Percentiles rank a stretch among this genome's conserved stretches.
Evolutionary conservation across 1,140 invertebrate genomes (phyloP).

Genomic region (Venustaconcha ellipsiformis): DNA sequence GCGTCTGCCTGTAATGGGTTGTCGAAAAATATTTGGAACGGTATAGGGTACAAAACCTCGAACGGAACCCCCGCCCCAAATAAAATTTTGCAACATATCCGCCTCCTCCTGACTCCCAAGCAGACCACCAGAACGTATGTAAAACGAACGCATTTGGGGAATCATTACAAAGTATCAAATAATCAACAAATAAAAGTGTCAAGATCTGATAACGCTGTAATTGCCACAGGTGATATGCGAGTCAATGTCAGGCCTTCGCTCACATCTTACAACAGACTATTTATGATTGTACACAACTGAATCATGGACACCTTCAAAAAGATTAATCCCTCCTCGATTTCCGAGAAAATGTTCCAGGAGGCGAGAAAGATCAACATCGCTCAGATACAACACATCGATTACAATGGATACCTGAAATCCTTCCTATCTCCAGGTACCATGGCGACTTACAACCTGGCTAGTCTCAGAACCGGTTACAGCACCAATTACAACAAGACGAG

Average conservation of each 20-base stretch:
- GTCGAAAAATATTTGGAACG: too few species aligned
- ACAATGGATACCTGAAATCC: constrained; percentile 86
- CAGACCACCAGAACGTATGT: too few species aligned
- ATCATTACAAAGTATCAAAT: too few species aligned
- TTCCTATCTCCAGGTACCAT: constrained; percentile 79
- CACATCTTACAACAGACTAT: constrained; percentile 96
- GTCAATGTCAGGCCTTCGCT: constrained; percentile 89
- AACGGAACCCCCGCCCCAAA: too few species aligned
- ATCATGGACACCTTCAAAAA: constrained; percentile 81
- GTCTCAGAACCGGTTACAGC: not conserved
- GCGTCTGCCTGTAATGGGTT: too few species aligned
- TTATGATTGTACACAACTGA: constrained; percentile 95
- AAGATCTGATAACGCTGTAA: too few species aligned
- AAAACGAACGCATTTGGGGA: too few species aligned
- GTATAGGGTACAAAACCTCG: too few species aligned
- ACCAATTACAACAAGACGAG: constrained; percentile 81
- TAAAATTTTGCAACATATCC: too few species aligned
- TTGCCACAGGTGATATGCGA: constrained; percentile 76
- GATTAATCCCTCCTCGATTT: constrained; percentile 92
- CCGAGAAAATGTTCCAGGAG: constrained; percentile 88
- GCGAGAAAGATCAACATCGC: constrained; percentile 91
- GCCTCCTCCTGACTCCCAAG: too few species aligned
- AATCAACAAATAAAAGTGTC: too few species aligned
- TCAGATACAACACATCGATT: constrained; percentile 96
- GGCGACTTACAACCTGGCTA: constrained; percentile 71